Base-by-base conservation (phyloP, 2,797 vertebrate species). In the Microtus obscurus region DNA sequence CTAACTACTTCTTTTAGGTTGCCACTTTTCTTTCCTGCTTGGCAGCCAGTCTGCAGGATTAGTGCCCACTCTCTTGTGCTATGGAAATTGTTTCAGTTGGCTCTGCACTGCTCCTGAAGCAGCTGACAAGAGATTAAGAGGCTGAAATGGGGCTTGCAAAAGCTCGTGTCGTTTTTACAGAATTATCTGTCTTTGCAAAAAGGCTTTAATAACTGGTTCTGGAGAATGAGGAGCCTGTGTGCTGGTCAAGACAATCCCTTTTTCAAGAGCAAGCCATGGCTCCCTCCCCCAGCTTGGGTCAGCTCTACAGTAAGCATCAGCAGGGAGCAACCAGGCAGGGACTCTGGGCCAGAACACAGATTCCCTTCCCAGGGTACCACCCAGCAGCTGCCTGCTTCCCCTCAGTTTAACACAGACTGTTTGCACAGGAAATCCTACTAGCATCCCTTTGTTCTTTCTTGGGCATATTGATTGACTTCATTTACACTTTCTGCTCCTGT, bases 91-190 rank as follows among this genome's bases (percentile, higher is more conserved):
- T 96, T 97, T 96, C 95, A 97, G 85, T 89, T 74, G 76, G 43
- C 96, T 98, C 97, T 96, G 87, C 93, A 97, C 95, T 87, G 89
- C 91, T 98, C 93, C 97, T 95, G 94, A 95, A 97, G 93, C 96
- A 96, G 87, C 80, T 94, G 98, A 98, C 97, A 98, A 97, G 95
- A 98, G 87, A 96, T 97, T 98, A 97, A 97, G 97, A 97, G 96
- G 97, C 97, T 97, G 95, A 98, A 96, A 97, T 96, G 93, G 87
- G 95, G 96, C 93, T 98, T 96, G 95, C 87, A 95, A 96, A 93
- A 90, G 61, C 59, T 87, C 14, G 23, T 65, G 67, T 85, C 78
- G 93, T 51, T 87, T 95, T 94, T 69, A 91, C 76, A 90, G 90
- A 95, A 93, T 93, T 61, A 93, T 87, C 53, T 88, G 45, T 91